Evolutionary conservation across 2,113 vertebrate genomes (phyloP).

Genomic region (Nannobrachium achirus): DNA sequence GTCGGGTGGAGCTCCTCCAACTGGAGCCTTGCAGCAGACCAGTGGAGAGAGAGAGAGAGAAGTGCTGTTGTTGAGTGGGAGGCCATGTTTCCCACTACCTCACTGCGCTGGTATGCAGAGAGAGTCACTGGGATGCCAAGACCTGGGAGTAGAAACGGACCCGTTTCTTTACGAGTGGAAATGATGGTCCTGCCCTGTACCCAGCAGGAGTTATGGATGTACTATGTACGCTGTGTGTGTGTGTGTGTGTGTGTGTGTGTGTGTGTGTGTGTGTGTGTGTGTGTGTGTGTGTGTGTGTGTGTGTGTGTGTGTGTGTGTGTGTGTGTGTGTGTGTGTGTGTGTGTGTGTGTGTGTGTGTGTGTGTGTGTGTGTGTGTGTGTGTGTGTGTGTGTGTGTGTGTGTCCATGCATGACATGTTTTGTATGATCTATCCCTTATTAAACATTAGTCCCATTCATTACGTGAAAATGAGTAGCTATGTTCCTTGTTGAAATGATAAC

Average conservation of each 20-base stretch:
- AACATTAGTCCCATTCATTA: no score
- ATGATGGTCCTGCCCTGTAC: conserved; percentile 67
- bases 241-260: conserved; percentile 2
- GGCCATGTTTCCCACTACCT: conserved; percentile 80
- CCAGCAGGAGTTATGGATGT: conserved; percentile 2
- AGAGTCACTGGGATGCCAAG: conserved; percentile 74
- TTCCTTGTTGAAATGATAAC: no score
- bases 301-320: neutral
- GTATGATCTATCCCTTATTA: no score
- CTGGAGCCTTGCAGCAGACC: no score
- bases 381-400: no score
- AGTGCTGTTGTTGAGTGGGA: conserved; percentile 73
- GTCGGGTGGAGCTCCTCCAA: conserved; percentile 40
- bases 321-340: neutral
- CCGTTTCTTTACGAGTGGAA: conserved; percentile 76
- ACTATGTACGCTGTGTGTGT: neutral
- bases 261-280: neutral
- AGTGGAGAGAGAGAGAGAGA: conserved; percentile 16
- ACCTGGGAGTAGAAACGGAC: conserved; percentile 73
- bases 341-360: conserved; percentile 3
- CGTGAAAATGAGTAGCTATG: no score
- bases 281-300: neutral
- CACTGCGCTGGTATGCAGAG: conserved; percentile 79
- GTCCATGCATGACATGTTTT: no score
- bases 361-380: neutral